These are phyloP conservation scores for Erebia ligea DNA, from an alignment of 2,888 invertebrate species.

Conservation along the genomic window DNA sequence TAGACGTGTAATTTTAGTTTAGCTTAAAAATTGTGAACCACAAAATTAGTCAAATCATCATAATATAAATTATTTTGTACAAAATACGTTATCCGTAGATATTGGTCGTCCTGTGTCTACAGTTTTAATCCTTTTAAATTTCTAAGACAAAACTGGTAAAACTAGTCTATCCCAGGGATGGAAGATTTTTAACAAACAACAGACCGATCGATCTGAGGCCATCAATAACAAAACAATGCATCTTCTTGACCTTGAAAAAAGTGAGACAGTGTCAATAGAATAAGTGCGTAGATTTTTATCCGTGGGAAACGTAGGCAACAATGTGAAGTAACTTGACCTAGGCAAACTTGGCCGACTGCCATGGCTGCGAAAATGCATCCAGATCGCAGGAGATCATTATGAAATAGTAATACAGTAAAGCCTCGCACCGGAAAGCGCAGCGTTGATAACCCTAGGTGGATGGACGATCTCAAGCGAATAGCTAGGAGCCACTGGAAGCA, in stretches of 20 bases:
- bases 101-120: too few species aligned
- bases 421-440: too few species aligned
- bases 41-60: too few species aligned
- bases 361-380: slow-evolving; percentile 33
- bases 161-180: not conserved
- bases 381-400: slow-evolving; percentile 12
- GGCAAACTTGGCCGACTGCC: slow-evolving; percentile 36
- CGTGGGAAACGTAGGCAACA: slow-evolving; percentile 7
- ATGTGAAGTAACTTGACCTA: slow-evolving; percentile 29
- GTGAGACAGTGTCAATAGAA: slow-evolving; percentile 1
- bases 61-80: too few species aligned
- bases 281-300: not conserved
- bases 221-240: not conserved
- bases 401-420: not conserved
- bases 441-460: too few species aligned
- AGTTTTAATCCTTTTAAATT: too few species aligned
- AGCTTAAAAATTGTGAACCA: too few species aligned
- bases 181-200: not conserved
- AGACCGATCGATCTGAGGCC: not conserved
- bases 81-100: too few species aligned
- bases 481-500: too few species aligned
- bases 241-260: not conserved
- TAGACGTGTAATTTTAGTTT: too few species aligned
- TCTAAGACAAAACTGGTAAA: not conserved
- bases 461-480: too few species aligned